phyloP scores from a whole-genome alignment of 1,140 invertebrate genomes.

The Argopecten irradians region DNA sequence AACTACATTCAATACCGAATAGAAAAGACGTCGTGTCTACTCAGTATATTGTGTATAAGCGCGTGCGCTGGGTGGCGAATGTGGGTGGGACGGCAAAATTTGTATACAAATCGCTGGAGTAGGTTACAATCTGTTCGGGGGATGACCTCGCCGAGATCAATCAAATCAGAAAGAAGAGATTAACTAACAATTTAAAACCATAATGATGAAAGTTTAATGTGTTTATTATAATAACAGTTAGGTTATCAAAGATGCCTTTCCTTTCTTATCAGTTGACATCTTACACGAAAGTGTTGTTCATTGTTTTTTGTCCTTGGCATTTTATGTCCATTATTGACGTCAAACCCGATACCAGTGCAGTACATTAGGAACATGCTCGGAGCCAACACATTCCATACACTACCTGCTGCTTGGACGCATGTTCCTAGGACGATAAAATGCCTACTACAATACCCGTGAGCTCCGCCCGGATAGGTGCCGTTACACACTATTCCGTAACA shows the following conservation, averaged over 20 bases:
- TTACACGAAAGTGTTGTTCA: not conserved
- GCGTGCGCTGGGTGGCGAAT: not conserved
- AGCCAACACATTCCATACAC: not conserved
- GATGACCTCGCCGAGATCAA: not conserved
- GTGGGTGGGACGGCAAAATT: not conserved
- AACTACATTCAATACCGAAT: no score
- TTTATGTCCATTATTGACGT: constrained; percentile 10
- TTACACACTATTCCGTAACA: constrained; percentile 17
- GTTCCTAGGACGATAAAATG: not conserved
- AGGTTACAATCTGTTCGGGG: constrained; percentile 8
- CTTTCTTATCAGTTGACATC: not conserved
- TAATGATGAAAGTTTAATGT: constrained; percentile 14
- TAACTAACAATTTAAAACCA: constrained; percentile 11
- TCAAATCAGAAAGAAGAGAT: not conserved
- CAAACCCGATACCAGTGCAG: not conserved
- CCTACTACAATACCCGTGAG: not conserved
- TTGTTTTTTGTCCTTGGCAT: not conserved
- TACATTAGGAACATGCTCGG: constrained; percentile 9
- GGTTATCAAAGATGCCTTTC: not conserved
- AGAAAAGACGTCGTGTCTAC: no score
- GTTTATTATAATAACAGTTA: not conserved
- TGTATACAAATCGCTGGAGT: not conserved
- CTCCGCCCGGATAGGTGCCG: not conserved
- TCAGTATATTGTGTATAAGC: not conserved
- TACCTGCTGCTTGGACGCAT: not conserved